Percentiles rank a stretch among this genome's conserved stretches.
Evolutionary conservation across 2,888 invertebrate genomes (phyloP).

Genomic region (Neocrepidodera transversa): DNA sequence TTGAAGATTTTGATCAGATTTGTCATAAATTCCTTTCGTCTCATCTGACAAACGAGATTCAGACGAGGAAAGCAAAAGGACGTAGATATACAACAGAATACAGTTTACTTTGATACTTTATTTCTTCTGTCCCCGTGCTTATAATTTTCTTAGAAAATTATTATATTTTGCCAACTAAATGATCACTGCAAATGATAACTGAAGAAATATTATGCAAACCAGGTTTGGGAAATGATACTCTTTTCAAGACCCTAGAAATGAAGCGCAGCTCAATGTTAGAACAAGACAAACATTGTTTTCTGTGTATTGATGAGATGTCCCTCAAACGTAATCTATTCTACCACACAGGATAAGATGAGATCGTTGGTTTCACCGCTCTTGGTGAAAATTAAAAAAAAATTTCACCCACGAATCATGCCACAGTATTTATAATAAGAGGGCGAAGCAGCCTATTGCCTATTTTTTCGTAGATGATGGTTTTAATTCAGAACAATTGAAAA

Average conservation of each 20-base stretch:
- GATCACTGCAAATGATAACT: slow-evolving; percentile 4
- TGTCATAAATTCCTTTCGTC: slow-evolving; percentile 19
- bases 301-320: slow-evolving; percentile 28
- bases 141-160: slow-evolving; percentile 15
- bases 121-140: slow-evolving; percentile 24
- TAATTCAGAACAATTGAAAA: slow-evolving; percentile 10
- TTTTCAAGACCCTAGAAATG: slow-evolving; percentile 19
- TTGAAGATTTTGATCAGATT: slow-evolving; percentile 12
- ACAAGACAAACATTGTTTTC: slow-evolving; percentile 22
- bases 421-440: slow-evolving; percentile 16
- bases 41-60: slow-evolving; percentile 14
- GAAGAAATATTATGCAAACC: slow-evolving; percentile 13
- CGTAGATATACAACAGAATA: slow-evolving; percentile 24
- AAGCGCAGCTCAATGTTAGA: slow-evolving; percentile 3
- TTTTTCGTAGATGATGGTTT: slow-evolving; percentile 15
- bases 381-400: slow-evolving; percentile 3
- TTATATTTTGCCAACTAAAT: slow-evolving; percentile 20
- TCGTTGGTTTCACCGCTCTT: slow-evolving; percentile 8
- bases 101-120: slow-evolving; percentile 25
- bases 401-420: slow-evolving; percentile 6
- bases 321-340: slow-evolving; percentile 18
- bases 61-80: slow-evolving; percentile 12
- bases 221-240: slow-evolving; percentile 13
- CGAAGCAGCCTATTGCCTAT: slow-evolving; percentile 24
- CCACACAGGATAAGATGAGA: slow-evolving; percentile 24